Evolutionary conservation across 2,888 invertebrate species (phyloP).

Genomic region (Meta bourneti): DNA sequence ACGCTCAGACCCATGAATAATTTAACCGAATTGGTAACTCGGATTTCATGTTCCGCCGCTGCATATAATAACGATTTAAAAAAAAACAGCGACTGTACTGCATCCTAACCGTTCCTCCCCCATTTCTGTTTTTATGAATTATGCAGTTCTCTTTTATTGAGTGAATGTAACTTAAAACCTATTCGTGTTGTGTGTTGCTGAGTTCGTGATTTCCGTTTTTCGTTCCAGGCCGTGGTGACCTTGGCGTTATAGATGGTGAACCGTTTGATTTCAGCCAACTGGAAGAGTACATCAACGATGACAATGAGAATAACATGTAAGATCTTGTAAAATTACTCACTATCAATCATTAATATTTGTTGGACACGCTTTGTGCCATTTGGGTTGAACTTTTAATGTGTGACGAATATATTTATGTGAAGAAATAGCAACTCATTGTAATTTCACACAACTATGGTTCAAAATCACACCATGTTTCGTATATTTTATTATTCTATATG

Average conservation of each 20-base stretch:
- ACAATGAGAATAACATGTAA: slow-evolving; percentile 82
- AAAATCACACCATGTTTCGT: too few relatives aligned
- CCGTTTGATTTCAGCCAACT: slow-evolving; percentile 89
- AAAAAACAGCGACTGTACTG: neutral
- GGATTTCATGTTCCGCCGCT: neutral
- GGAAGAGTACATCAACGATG: slow-evolving; percentile 93
- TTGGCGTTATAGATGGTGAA: slow-evolving; percentile 93
- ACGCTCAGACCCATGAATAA: neutral
- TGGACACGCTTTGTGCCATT: neutral
- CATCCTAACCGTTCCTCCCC: neutral
- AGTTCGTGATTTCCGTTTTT: slow-evolving; percentile 42
- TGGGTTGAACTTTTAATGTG: too few relatives aligned
- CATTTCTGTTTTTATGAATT: neutral
- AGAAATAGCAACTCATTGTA: too few relatives aligned
- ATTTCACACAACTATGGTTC: too few relatives aligned
- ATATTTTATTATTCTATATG: too few relatives aligned
- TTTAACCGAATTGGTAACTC: neutral
- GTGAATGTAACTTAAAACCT: neutral
- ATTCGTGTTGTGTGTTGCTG: neutral
- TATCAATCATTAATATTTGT: neutral
- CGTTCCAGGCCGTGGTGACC: slow-evolving; percentile 88
- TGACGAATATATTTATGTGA: too few relatives aligned
- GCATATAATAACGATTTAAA: neutral
- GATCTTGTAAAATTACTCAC: slow-evolving; percentile 2
- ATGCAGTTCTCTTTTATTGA: neutral